Evolutionary conservation across 2,888 invertebrate species (phyloP), one percentile per base, ranked within the genome.

Genomic region (Cheilosia variabilis): DNA sequence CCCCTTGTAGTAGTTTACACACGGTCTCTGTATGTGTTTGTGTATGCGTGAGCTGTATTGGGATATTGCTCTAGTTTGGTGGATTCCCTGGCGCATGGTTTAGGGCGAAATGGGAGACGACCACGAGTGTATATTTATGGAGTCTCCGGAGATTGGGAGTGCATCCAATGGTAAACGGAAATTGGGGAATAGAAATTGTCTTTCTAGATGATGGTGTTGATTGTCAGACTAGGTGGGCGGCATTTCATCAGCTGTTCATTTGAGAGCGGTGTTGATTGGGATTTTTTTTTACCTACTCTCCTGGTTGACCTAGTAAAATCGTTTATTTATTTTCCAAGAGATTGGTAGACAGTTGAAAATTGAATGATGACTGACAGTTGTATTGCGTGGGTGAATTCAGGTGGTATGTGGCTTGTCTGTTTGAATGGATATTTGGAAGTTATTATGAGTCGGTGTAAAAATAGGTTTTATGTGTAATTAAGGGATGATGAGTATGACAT

Each of bases 301-400:
- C 73, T 58, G 41, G 37, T 24, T 84, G 84, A 84, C 84, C 84
- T 50, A 83, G 65, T 79, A 37, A 10, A n/a, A 7, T 22, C 24
- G 65, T 72, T n/a, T 22, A 19, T 68, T 80, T 81, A 75, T 75
- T 75, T 81, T 69, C 19, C 37, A 22, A 68, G 55, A 13, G 7
- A 37, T 50, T 6, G n/a, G 27, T 22, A 66, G 57, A 62, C 47
- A 55, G 24, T 27, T 41, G n/a, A 17, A 37, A 41, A 57, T 41
- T 22, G 57, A 77, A 55, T 62, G 68, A 62, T 53, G 58, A 15
- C 41, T 66, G 60, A 76, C 76, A 68, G 58, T 50, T 68, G 66
- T 37, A 1, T 50, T 22, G 45, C n/a, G 45, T 63, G 55, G 57
- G 19, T 22, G 31, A 22, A 13, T 45, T 17, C 43, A 58, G 47